These are phyloP conservation scores for Metopolophium dirhodum DNA, from an alignment of 1,140 invertebrate genomes.

Conservation along the genomic window DNA sequence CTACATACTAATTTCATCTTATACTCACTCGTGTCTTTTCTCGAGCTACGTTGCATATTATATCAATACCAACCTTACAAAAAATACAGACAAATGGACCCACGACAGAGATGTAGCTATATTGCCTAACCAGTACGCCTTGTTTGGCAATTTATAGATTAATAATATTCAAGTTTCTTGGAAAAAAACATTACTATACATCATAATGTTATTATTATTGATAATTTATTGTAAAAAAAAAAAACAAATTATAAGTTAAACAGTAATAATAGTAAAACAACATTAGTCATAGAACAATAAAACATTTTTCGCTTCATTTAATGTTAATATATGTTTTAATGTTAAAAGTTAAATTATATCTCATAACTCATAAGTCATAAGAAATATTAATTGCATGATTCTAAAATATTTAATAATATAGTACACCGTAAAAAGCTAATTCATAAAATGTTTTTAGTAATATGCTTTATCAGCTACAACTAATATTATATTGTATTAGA, in stretches of 20 bases:
- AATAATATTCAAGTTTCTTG: background rate
- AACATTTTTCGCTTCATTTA: background rate
- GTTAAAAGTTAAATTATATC: background rate
- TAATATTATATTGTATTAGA: background rate
- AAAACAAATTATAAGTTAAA: background rate
- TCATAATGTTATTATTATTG: background rate
- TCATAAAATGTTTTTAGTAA: background rate
- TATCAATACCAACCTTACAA: too few species aligned
- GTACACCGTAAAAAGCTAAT: background rate
- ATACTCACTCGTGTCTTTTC: background rate
- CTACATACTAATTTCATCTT: background rate
- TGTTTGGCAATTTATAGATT: background rate
- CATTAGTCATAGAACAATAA: background rate
- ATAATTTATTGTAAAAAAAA: background rate
- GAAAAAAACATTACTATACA: background rate
- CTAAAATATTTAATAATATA: background rate
- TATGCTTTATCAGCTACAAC: background rate
- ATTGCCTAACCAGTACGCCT: background rate
- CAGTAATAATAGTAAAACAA: background rate
- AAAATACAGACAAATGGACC: background rate
- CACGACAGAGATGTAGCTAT: background rate
- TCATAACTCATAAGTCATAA: background rate
- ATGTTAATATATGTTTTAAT: too few species aligned
- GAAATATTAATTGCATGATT: background rate
- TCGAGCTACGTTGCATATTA: background rate